Conservation (phyloP, 1,140 invertebrate genomes). For the Tyrophagus putrescentiae region DNA sequence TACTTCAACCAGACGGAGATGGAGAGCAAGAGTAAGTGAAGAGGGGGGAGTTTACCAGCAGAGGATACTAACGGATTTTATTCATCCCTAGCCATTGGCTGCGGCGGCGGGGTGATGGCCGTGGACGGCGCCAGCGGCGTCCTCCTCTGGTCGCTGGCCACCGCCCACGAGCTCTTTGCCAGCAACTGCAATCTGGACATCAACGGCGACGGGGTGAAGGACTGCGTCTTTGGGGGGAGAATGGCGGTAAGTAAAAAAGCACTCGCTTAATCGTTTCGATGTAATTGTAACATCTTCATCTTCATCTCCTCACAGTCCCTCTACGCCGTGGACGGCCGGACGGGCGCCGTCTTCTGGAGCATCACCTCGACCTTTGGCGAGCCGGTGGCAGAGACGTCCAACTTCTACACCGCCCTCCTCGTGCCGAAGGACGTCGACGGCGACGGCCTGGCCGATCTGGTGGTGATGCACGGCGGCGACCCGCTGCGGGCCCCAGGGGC, state of each 20-base stretch:
- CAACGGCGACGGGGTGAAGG: constrained; percentile 49
- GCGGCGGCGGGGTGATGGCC: constrained; percentile 59
- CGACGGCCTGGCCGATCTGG: constrained; percentile 52
- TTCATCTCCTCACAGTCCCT: neutral
- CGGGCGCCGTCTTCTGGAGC: constrained; percentile 15
- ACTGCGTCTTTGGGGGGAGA: constrained; percentile 54
- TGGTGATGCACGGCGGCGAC: constrained; percentile 50
- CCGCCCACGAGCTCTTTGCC: constrained; percentile 53
- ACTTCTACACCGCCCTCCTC: constrained; percentile 49
- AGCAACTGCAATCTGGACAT: constrained; percentile 58
- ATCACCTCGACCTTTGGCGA: constrained; percentile 4
- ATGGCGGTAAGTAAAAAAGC: constrained; percentile 27
- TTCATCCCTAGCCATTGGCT: constrained; percentile 31
- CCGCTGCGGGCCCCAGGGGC: constrained; percentile 37
- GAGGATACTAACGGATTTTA: neutral
- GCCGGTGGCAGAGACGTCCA: constrained; percentile 28
- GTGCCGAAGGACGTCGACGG: constrained; percentile 49
- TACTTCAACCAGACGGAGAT: constrained; percentile 45
- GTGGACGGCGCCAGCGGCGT: constrained; percentile 53
- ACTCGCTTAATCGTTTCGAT: neutral
- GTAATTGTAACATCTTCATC: neutral
- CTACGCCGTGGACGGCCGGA: constrained; percentile 17
- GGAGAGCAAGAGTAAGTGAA: constrained; percentile 27
- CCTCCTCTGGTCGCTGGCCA: constrained; percentile 59
- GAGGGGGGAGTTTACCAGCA: neutral